Evolutionary conservation across 2,888 invertebrate species (phyloP).

Genomic region (Scelioninae gen. 1): DNA sequence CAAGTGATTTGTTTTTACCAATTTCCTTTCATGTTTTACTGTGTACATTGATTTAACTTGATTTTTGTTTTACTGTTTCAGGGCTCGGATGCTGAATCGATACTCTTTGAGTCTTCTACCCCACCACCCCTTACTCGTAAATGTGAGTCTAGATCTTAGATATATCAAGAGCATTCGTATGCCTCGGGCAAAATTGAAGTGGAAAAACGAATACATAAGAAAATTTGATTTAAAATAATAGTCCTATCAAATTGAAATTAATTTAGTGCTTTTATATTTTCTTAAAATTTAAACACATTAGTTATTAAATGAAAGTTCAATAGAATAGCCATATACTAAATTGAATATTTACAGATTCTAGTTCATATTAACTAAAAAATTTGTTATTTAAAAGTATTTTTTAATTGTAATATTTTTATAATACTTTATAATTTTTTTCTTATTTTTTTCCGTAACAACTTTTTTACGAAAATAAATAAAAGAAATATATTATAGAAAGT

Average conservation of each 20-base stretch:
- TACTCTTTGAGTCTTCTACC: slow-evolving; percentile 88
- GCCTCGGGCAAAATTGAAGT: slow-evolving; percentile 27
- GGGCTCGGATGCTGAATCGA: slow-evolving; percentile 91
- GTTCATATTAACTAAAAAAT: too few relatives aligned
- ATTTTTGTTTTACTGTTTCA: slow-evolving; percentile 79
- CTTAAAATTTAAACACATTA: neutral
- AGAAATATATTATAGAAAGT: neutral
- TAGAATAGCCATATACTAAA: neutral
- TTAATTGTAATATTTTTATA: too few relatives aligned
- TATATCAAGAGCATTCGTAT: slow-evolving; percentile 41
- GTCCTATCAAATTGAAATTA: slow-evolving; percentile 17
- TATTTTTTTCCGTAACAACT: too few relatives aligned
- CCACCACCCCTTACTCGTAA: slow-evolving; percentile 87
- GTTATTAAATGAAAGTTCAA: neutral
- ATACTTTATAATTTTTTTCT: too few relatives aligned
- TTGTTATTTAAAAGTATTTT: too few relatives aligned
- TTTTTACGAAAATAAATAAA: neutral
- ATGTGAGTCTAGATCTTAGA: slow-evolving; percentile 82
- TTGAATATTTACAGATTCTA: neutral
- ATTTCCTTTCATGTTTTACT: slow-evolving; percentile 13
- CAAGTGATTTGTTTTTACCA: slow-evolving; percentile 27
- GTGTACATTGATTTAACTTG: slow-evolving; percentile 72
- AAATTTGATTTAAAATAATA: slow-evolving; percentile 32
- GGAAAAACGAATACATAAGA: slow-evolving; percentile 33
- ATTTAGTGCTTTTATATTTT: slow-evolving; percentile 15